Evolutionary conservation across 2,888 invertebrate genomes (phyloP).

Genomic region (Chouioia cunea): DNA sequence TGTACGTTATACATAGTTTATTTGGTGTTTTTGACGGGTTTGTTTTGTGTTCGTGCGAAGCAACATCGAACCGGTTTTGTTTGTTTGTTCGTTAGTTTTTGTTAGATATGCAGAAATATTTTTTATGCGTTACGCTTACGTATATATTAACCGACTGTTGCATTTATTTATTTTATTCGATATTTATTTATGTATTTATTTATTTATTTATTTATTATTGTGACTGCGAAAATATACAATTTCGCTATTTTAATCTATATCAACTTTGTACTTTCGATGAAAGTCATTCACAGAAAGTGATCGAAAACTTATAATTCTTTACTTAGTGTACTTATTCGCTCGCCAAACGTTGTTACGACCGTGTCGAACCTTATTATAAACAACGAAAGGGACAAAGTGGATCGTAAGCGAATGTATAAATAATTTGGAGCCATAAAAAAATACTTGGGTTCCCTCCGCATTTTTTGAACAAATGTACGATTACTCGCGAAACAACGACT

Average conservation of each 20-base stretch:
- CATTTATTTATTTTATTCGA: constrained; percentile 42
- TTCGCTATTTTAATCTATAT: background rate
- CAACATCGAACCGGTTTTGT: constrained; percentile 38
- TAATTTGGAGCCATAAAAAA: constrained; percentile 38
- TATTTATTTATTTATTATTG: constrained; percentile 37
- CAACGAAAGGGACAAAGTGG: constrained; percentile 26
- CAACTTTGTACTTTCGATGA: constrained; percentile 18
- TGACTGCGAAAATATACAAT: background rate
- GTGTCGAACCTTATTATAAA: constrained; percentile 9
- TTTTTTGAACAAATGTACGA: constrained; percentile 30
- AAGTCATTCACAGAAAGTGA: constrained; percentile 16
- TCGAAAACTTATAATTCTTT: constrained; percentile 23
- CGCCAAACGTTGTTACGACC: constrained; percentile 30
- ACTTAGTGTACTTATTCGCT: constrained; percentile 34
- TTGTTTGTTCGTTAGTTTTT: constrained; percentile 24
- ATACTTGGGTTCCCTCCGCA: constrained; percentile 42
- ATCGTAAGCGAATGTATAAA: constrained; percentile 6
- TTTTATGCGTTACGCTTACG: background rate
- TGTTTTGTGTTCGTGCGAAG: constrained; percentile 38
- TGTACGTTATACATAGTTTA: constrained; percentile 20
- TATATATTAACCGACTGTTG: constrained; percentile 25
- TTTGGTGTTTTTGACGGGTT: constrained; percentile 35
- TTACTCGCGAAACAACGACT: constrained; percentile 44
- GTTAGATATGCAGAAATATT: constrained; percentile 10
- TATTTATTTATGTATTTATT: constrained; percentile 37